A percentile compares a stretch with the other conserved stretches of the same genome.
These are phyloP conservation scores for Panurus biarmicus DNA, from an alignment of 2,113 vertebrate genomes.

Conservation along the genomic window DNA sequence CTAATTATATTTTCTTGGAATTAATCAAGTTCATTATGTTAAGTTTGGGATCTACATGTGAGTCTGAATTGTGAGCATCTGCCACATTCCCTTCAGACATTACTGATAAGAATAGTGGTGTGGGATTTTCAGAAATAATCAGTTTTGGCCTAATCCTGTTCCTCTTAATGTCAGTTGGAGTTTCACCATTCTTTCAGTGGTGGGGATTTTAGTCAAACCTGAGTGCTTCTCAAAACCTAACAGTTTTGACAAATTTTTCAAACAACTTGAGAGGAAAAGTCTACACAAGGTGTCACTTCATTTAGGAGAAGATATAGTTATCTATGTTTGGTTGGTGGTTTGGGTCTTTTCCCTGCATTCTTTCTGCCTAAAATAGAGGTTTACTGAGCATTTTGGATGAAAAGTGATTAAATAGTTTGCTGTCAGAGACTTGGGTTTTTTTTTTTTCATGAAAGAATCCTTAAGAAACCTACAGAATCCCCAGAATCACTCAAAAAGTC, in stretches of 20 bases:
- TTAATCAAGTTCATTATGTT: slow-evolving; percentile 42
- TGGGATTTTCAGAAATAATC: background rate
- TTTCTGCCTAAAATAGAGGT: background rate
- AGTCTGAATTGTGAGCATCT: background rate
- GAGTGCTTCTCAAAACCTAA: background rate
- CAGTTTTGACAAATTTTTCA: background rate
- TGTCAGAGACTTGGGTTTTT: background rate
- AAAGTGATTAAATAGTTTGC: background rate
- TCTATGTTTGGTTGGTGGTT: background rate
- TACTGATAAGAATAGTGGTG: background rate
- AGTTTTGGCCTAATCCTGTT: background rate
- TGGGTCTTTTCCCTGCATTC: rapidly evolving
- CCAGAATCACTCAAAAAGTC: background rate
- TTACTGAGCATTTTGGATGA: background rate
- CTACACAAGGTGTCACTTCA: background rate
- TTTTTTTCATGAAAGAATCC: background rate
- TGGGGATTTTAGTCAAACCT: background rate
- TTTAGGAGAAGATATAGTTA: background rate
- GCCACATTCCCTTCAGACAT: background rate
- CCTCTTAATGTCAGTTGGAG: background rate
- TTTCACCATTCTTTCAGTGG: background rate
- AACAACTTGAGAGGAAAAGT: background rate
- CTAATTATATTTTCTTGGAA: slow-evolving; percentile 59
- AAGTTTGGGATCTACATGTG: slow-evolving; percentile 35
- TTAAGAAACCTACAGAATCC: background rate